These are phyloP conservation scores for Oithona nana DNA, from an alignment of 2,888 invertebrate species.

Conservation along the genomic window DNA sequence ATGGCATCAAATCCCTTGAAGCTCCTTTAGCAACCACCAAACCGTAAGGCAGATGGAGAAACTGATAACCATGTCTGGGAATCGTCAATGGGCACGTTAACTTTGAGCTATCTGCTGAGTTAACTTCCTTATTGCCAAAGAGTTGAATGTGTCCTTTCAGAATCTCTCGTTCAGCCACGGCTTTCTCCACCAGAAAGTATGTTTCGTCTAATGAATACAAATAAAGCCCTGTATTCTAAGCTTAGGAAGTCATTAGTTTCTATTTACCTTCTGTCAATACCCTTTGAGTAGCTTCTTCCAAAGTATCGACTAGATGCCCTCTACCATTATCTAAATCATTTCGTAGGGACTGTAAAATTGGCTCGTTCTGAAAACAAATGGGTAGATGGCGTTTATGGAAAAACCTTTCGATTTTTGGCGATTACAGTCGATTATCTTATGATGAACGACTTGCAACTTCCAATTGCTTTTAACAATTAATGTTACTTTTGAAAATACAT, in stretches of 20 bases:
- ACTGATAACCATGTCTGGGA: neutral
- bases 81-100: neutral
- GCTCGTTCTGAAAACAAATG: slow-evolving; percentile 1
- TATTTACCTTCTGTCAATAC: neutral
- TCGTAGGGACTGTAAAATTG: neutral
- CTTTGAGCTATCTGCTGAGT: neutral
- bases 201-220: neutral
- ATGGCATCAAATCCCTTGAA: neutral
- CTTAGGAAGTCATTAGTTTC: neutral
- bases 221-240: neutral
- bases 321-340: neutral
- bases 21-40: neutral
- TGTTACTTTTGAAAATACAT: no score
- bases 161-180: neutral
- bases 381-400: neutral
- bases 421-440: neutral
- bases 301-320: neutral
- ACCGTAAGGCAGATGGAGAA: neutral
- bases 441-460: neutral
- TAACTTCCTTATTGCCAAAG: neutral
- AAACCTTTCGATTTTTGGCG: neutral
- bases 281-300: neutral
- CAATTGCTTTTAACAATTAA: no score
- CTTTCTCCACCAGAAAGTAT: neutral
- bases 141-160: neutral